Base-by-base conservation (phyloP, 2,888 invertebrate species). In the Brenthis ino region DNA sequence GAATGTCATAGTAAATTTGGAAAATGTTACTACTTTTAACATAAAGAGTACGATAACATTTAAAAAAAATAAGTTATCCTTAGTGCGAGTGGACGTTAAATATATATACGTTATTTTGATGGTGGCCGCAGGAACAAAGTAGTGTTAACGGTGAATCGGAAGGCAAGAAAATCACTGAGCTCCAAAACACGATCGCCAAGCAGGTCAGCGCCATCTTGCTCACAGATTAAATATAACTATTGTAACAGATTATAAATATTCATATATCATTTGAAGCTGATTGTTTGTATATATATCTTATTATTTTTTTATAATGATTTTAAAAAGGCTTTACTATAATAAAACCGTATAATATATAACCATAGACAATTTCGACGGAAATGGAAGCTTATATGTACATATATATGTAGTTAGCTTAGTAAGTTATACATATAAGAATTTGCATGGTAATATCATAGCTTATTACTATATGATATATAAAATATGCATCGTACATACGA, bases 101-200 rank as follows among this genome's bases (percentile, higher is more conserved):
- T 72, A 72, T 73, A 72, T 68, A 75, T 76, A 20, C 20, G 20
- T 20, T 20, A 75, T 81, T 87, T 82, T 83, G 80, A 83, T 83
- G 85, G 83, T 81, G 79, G 85, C 79, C 83, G 77, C 90, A 91
- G 92, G 91, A 92, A 76, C 84, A 82, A 82, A 86, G 82, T 90
- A 90, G 82, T 86, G 84, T 88, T 76, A 90, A 88, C 87, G 91
- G 89, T 79, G 90, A 91, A 76, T 80, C 86, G 82, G 92, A 91
- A 79, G 80, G 82, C 83, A 86, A 86, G 83, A 94, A 93, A 93
- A 94, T 97, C 82, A 94, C 95, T 84, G 97, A 97, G 89, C 95
- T 97, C 79, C 97, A 97, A 94, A 95, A 95, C 85, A 96, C 96
- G 80, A 94, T 97, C 88, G 97, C 97, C 87, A 97, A 97, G 88